phyloP scores from a whole-genome alignment of 53 echinoderm and acorn worm species.

The Astropecten irregularis region DNA sequence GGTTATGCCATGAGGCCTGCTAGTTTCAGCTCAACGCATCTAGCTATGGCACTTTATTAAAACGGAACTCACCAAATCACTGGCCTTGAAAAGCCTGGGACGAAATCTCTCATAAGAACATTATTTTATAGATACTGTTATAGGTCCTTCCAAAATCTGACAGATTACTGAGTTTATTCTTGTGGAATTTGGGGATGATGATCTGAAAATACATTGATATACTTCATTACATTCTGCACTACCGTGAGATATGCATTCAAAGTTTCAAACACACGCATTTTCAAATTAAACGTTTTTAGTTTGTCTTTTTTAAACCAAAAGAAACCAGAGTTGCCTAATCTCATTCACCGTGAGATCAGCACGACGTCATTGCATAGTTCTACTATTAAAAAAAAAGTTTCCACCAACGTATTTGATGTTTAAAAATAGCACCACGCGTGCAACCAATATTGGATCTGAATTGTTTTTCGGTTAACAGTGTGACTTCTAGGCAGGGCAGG shows the following conservation, averaged over 20 bases:
- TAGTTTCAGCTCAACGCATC: background rate
- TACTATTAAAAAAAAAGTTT: background rate
- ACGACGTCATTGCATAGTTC: too few relatives aligned
- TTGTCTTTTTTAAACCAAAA: too few relatives aligned
- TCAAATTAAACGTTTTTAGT: background rate
- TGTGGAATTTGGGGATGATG: too few relatives aligned
- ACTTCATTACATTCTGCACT: too few relatives aligned
- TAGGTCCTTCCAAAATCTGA: too few relatives aligned
- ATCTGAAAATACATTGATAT: too few relatives aligned
- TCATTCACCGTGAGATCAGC: background rate
- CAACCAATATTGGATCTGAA: constrained; percentile 22
- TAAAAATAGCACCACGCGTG: constrained; percentile 43
- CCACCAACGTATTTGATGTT: background rate
- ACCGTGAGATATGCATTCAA: too few relatives aligned
- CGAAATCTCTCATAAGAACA: background rate
- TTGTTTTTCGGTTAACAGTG: constrained; percentile 28
- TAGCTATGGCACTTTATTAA: background rate
- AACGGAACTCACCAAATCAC: constrained; percentile 13
- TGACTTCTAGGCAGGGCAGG: background rate
- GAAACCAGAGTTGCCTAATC: background rate
- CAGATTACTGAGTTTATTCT: too few relatives aligned
- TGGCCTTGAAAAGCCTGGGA: constrained; percentile 27
- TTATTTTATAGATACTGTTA: too few relatives aligned
- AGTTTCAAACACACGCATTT: background rate
- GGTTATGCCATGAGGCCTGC: constrained; percentile 9